Conservation (phyloP, 2,113 vertebrate genomes). For the Octodon degus region DNA sequence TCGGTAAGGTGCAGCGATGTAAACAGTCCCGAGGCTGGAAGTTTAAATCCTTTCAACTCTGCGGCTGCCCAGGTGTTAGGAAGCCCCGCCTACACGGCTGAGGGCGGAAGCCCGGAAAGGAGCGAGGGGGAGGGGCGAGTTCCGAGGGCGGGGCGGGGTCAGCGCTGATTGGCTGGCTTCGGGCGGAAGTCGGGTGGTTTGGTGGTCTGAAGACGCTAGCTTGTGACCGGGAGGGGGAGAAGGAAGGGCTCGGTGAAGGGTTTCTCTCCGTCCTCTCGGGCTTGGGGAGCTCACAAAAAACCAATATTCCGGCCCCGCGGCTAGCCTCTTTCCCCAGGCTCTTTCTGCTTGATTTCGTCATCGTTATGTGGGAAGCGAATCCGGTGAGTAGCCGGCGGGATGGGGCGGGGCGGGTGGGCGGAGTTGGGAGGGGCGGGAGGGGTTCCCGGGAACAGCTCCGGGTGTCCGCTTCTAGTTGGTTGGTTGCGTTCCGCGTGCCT, state of each 20-base stretch:
- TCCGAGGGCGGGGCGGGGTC: slow-evolving; percentile 17
- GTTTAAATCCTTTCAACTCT: background rate
- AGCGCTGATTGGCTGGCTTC: slow-evolving; percentile 41
- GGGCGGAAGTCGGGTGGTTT: slow-evolving; percentile 72
- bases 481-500: slow-evolving; percentile 24
- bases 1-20: fast-evolving
- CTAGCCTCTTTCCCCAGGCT: slow-evolving; percentile 59
- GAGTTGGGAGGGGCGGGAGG: slow-evolving; percentile 55
- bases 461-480: fast-evolving
- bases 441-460: slow-evolving; percentile 41
- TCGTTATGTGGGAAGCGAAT: slow-evolving; percentile 82
- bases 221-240: slow-evolving; percentile 59
- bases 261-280: background rate
- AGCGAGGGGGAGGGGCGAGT: background rate
- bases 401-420: slow-evolving; percentile 75
- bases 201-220: slow-evolving; percentile 48
- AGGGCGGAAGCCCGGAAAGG: background rate
- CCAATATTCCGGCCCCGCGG: background rate
- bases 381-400: slow-evolving; percentile 78
- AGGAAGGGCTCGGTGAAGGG: background rate
- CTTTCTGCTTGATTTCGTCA: slow-evolving; percentile 69
- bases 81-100: background rate
- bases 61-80: fast-evolving
- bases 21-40: fast-evolving
- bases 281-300: background rate